Conservation (phyloP, 2,797 vertebrate genomes). For the Pteropus rufus region DNA sequence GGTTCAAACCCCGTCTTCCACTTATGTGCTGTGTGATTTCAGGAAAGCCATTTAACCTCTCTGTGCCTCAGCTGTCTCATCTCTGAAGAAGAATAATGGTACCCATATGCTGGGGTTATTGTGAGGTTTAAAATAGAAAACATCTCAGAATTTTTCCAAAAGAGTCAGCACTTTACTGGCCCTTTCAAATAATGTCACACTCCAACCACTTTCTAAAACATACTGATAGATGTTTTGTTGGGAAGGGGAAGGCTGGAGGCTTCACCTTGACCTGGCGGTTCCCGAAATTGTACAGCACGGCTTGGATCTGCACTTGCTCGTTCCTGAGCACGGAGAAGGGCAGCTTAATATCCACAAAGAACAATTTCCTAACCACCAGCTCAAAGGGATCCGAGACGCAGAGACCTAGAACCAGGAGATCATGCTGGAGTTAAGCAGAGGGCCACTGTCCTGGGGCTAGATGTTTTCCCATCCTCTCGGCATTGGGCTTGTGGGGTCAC, state of each 20-base stretch:
- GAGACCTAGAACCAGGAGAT: constrained; percentile 76
- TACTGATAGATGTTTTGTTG: accelerated
- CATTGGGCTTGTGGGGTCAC: constrained; percentile 66
- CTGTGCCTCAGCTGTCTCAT: neutral
- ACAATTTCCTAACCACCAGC: constrained; percentile 78
- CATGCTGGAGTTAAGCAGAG: neutral
- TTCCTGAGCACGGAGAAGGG: constrained; percentile 84
- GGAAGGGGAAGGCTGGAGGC: neutral
- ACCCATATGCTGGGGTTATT: neutral
- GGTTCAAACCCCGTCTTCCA: neutral
- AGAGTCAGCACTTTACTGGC: neutral
- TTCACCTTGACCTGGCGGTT: constrained; percentile 56
- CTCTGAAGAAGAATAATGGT: neutral
- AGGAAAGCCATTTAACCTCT: neutral
- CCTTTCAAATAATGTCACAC: neutral
- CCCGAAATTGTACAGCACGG: constrained; percentile 84
- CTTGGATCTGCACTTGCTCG: constrained; percentile 86
- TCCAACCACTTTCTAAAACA: neutral
- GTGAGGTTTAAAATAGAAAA: neutral
- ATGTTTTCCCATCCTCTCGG: constrained; percentile 19
- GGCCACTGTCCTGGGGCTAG: neutral
- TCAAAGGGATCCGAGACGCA: constrained; percentile 83
- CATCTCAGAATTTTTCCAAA: neutral
- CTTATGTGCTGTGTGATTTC: neutral
- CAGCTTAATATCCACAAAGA: constrained; percentile 87